Percentiles rank a stretch among this genome's conserved stretches.
Conservation (phyloP, 2,113 vertebrate species). For the Pyxicephalus adspersus region DNA sequence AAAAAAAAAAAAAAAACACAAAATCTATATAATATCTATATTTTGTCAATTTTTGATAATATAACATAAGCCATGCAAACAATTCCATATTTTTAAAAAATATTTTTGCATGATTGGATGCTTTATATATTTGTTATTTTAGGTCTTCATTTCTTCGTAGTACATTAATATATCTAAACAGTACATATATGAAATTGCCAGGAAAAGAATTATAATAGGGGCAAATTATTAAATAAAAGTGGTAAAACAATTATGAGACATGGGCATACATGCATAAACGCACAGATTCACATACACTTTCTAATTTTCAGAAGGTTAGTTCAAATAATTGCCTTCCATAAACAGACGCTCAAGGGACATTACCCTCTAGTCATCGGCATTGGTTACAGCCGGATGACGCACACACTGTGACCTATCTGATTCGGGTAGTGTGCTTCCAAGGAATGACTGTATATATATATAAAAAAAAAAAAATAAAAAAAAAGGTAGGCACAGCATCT, state of each 20-base stretch:
- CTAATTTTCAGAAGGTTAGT: slow-evolving; percentile 51
- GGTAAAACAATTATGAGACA: background rate
- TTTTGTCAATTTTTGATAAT: no score
- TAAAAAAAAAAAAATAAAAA: slow-evolving; percentile 61
- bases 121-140: no score
- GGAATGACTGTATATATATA: slow-evolving; percentile 53
- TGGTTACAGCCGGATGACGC: slow-evolving; percentile 59
- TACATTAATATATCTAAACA: background rate
- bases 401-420: slow-evolving; percentile 53
- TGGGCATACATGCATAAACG: slow-evolving; percentile 16
- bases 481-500: slow-evolving; percentile 63
- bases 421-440: slow-evolving; percentile 48
- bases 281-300: slow-evolving; percentile 17
- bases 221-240: background rate
- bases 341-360: slow-evolving; percentile 50
- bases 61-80: no score
- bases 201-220: background rate
- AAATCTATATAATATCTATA: no score
- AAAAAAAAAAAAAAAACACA: no score
- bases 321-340: slow-evolving; percentile 5
- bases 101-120: no score
- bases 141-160: background rate
- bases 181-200: background rate
- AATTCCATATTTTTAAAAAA: no score
- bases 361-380: slow-evolving; percentile 49